A percentile compares a stretch with the other conserved stretches of the same genome.
Conservation (phyloP, 2,888 invertebrate species). For the Ormyrus pomaceus region DNA sequence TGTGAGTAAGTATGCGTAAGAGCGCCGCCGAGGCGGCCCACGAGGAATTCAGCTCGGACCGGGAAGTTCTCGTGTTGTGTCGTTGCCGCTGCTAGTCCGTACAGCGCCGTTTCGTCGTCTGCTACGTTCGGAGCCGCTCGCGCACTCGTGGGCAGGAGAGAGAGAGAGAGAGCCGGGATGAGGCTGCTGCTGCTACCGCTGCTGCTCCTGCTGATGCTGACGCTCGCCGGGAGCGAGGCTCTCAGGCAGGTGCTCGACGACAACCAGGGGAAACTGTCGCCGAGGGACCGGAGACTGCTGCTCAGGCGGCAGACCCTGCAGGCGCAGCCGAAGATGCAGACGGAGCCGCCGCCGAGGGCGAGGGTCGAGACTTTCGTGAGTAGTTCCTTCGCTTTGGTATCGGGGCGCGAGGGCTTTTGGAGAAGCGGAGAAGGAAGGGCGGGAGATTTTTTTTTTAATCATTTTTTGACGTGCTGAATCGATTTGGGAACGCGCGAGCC, state of each 20-base stretch:
- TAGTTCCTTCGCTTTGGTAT: not conserved
- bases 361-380: slow-evolving; percentile 50
- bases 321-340: not conserved
- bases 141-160: not conserved
- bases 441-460: too few species aligned
- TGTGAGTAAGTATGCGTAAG: slow-evolving; percentile 4
- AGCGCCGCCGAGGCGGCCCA: not conserved
- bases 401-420: too few species aligned
- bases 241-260: not conserved
- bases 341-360: not conserved
- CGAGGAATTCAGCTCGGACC: slow-evolving; percentile 28
- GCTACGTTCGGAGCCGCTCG: not conserved
- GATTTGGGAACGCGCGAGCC: too few species aligned
- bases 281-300: slow-evolving; percentile 21
- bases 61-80: slow-evolving; percentile 2
- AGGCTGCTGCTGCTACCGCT: not conserved
- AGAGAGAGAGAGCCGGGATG: slow-evolving; percentile 8
- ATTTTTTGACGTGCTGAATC: too few species aligned
- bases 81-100: not conserved
- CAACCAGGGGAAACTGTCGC: not conserved
- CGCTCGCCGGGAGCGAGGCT: not conserved
- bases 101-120: not conserved
- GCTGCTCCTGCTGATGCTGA: not conserved
- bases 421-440: too few species aligned
- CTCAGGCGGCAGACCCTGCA: slow-evolving; percentile 10